Percentiles rank a stretch among this genome's conserved stretches.
These are phyloP conservation scores for Aeoliscus strigatus DNA, from an alignment of 2,797 vertebrate species.

Conservation along the genomic window DNA sequence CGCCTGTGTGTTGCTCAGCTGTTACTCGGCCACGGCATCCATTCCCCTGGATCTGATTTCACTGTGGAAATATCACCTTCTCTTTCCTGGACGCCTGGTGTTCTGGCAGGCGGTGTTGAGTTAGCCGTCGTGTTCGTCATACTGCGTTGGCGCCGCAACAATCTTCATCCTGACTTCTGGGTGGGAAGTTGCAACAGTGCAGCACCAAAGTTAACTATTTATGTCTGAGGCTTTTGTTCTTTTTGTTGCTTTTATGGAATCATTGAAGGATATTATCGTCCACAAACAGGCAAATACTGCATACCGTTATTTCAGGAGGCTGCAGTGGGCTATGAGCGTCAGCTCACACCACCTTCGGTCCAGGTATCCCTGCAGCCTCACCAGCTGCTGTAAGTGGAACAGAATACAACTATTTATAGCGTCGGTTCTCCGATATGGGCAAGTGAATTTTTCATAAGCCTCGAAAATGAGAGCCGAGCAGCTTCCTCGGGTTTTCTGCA, in stretches of 20 bases:
- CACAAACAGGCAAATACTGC: slow-evolving; percentile 1
- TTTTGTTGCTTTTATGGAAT: no score
- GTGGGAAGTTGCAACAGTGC: neutral
- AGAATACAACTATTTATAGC: slow-evolving; percentile 47
- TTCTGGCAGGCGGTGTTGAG: slow-evolving; percentile 31
- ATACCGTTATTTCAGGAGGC: slow-evolving; percentile 3
- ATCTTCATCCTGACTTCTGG: neutral
- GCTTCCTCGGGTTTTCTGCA: slow-evolving; percentile 5
- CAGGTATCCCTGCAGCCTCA: slow-evolving; percentile 10
- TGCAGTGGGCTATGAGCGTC: slow-evolving; percentile 7
- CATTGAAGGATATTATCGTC: no score
- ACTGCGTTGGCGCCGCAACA: neutral
- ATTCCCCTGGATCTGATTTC: slow-evolving; percentile 63
- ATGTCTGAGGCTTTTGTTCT: no score
- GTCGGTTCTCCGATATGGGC: slow-evolving; percentile 33
- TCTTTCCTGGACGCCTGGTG: slow-evolving; percentile 46
- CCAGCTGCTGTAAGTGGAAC: slow-evolving; percentile 29
- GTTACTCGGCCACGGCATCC: slow-evolving; percentile 59
- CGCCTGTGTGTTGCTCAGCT: slow-evolving; percentile 66
- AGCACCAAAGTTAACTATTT: no score
- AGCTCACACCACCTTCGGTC: neutral
- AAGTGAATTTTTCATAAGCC: slow-evolving; percentile 63
- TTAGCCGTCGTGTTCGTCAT: slow-evolving; percentile 7
- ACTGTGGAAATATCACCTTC: slow-evolving; percentile 68
- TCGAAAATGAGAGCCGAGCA: slow-evolving; percentile 48